Conservation (phyloP, 2,797 vertebrate species). For the Schizopygopsis pylzovi region DNA sequence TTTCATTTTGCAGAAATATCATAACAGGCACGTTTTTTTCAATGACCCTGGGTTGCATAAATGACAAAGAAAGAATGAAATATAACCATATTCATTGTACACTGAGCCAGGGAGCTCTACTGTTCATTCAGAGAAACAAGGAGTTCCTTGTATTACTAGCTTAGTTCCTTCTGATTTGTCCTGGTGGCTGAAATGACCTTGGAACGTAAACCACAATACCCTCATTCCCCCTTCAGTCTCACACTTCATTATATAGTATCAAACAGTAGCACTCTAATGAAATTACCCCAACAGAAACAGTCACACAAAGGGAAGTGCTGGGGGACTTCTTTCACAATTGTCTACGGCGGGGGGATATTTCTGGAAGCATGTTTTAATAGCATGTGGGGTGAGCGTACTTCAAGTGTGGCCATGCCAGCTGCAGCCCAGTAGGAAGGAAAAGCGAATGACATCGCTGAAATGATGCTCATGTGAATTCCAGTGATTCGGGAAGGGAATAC, state of each 20-base stretch:
- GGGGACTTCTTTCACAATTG: conserved; percentile 50
- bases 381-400: conserved; percentile 55
- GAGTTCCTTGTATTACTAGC: not conserved
- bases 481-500: conserved; percentile 64
- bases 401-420: conserved; percentile 53
- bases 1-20: not conserved
- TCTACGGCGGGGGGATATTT: conserved; percentile 51
- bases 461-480: conserved; percentile 60
- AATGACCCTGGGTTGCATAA: not conserved
- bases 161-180: not conserved
- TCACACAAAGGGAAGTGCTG: conserved; percentile 44
- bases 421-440: conserved; percentile 56
- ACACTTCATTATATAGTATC: conserved; percentile 43
- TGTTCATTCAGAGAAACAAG: not conserved
- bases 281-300: conserved; percentile 51
- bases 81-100: not conserved
- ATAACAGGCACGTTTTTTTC: not conserved
- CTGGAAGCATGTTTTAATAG: conserved; percentile 60
- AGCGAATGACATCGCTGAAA: conserved; percentile 54
- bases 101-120: no score
- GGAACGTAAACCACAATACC: not conserved
- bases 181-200: conserved; percentile 15
- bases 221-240: conserved; percentile 14
- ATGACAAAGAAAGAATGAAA: not conserved
- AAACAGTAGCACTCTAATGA: conserved; percentile 42